Evolutionary conservation across 2,888 invertebrate species (phyloP), one percentile per base, ranked within the genome.

Genomic region (Halictus quadricinctus): DNA sequence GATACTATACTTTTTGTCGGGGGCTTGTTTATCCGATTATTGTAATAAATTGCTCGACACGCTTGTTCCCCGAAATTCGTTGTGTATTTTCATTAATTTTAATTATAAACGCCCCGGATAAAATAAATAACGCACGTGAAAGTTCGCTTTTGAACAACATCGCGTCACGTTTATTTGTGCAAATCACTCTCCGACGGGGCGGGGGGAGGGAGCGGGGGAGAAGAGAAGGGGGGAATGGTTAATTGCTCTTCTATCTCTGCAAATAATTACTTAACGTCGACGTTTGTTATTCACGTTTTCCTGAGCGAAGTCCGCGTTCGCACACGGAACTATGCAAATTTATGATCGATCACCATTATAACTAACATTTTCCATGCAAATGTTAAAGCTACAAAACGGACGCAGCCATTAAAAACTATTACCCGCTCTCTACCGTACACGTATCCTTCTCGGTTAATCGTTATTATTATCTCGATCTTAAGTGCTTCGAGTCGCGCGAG

Each of bases 311-410:
- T 41, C 41, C 70, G 21, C 12, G 12, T 13, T 15, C 41, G 46
- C 25, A 0, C 58, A 21, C 78, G 48, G 72, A 72, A 50, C 46
- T 64, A 78, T 78, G 81, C 48, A 81, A 72, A 81, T 78, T 78
- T 81, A 50, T 81, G 72, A 58, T 78, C 70, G 69, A 77, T 77
- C 46, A 25, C 36, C 64, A 77, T 50, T 72, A 60, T 48, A 72
- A 72, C 50, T 46, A 50, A 72, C 48, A 81, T 72, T 81, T 72
- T 36, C 72, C 78, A 36, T 64, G 64, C 48, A 50, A 64, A 72
- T 58, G 81, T 64, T 78, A 81, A 15, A 70, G 69, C 54, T 54
- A 8, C 69, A 46, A n/a, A 78, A 78, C 60, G 58, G 78, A 81
- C 60, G 29, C 50, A n/a, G 10, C 72, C 50, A 64, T 72, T 64